These are phyloP conservation scores for Pseudopodoces humilis DNA, from an alignment of 2,113 vertebrate genomes.

Conservation along the genomic window DNA sequence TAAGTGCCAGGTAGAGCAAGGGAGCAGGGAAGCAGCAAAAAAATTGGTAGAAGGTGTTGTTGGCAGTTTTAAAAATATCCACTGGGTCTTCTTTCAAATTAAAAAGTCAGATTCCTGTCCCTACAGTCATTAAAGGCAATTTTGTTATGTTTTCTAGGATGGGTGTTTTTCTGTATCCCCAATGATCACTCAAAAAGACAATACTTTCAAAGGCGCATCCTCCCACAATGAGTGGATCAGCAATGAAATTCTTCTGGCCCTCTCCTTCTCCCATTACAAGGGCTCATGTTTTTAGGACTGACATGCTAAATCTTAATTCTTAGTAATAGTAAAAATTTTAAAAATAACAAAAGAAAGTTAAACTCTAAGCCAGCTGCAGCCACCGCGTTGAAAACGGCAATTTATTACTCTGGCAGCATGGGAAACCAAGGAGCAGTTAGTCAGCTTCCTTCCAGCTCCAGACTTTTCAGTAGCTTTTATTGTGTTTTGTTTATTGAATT, in stretches of 20 bases:
- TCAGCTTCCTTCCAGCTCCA: constrained; percentile 38
- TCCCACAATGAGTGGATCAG: neutral
- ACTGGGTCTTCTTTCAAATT: neutral
- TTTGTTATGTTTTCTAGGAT: neutral
- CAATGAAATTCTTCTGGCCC: neutral
- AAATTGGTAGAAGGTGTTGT: neutral
- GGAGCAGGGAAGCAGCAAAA: neutral
- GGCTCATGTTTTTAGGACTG: neutral
- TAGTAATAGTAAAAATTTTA: neutral
- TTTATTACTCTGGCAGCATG: neutral
- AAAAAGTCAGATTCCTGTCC: neutral
- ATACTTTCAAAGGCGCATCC: neutral
- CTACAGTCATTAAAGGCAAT: neutral
- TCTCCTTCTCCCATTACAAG: neutral
- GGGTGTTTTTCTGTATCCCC: neutral
- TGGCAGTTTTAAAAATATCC: neutral
- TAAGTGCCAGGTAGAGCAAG: neutral
- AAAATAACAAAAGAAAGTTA: neutral
- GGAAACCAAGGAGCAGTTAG: constrained; percentile 1
- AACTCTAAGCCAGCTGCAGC: neutral
- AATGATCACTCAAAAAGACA: neutral
- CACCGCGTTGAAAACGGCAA: neutral
- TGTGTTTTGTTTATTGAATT: constrained; percentile 23
- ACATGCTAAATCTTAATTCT: neutral
- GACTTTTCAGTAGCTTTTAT: neutral